Percentiles rank a stretch among this genome's conserved stretches.
Conservation (phyloP, 2,113 vertebrate species). For the Microcebus jonahi region DNA sequence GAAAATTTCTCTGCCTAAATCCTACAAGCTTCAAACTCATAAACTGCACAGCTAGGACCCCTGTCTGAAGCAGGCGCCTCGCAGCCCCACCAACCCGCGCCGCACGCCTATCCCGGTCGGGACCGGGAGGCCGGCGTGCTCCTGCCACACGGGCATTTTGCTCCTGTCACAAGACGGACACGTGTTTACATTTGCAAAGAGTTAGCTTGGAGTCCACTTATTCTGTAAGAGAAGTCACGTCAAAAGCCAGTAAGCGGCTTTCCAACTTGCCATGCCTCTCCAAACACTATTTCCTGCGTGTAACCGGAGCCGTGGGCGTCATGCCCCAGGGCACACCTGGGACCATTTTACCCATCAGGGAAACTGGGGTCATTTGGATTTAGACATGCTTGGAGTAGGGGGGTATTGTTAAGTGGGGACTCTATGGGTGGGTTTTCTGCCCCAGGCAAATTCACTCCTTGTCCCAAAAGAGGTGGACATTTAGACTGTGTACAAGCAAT, state of each 20-base stretch:
- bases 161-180: constrained; percentile 71
- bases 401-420: neutral
- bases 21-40: neutral
- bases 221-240: constrained; percentile 61
- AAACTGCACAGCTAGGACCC: constrained; percentile 12
- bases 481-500: neutral
- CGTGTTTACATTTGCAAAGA: constrained; percentile 73
- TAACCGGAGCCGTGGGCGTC: constrained; percentile 48
- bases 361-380: constrained; percentile 33
- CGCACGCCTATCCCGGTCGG: constrained; percentile 47
- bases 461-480: constrained; percentile 55
- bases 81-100: constrained; percentile 32
- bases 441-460: constrained; percentile 3
- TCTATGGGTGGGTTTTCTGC: constrained; percentile 34
- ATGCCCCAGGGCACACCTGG: constrained; percentile 50
- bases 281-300: constrained; percentile 59
- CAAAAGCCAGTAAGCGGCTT: constrained; percentile 57
- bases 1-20: neutral
- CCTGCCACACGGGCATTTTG: constrained; percentile 68
- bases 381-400: constrained; percentile 42
- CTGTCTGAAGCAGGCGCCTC: constrained; percentile 23
- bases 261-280: constrained; percentile 56
- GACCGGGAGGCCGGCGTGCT: constrained; percentile 57
- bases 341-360: constrained; percentile 56
- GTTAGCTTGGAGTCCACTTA: constrained; percentile 67